Evolutionary conservation across 2,113 vertebrate species (phyloP).

Genomic region (Catharus bicknelli): DNA sequence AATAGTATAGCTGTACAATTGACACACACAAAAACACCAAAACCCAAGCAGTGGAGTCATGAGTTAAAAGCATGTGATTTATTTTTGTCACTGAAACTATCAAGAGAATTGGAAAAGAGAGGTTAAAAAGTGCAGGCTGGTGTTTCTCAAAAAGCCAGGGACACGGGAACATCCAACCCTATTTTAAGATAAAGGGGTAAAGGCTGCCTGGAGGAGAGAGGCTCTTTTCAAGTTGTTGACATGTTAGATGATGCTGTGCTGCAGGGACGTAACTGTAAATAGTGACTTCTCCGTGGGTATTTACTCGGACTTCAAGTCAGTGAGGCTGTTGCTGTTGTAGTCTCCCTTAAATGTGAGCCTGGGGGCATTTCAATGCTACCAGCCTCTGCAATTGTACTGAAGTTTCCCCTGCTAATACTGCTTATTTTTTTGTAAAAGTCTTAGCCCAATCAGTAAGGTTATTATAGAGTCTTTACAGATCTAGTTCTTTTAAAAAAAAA

Average conservation of each 20-base stretch:
- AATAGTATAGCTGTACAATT: not conserved
- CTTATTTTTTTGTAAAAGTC: not conserved
- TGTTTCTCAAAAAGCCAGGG: not conserved
- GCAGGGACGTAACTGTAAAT: not conserved
- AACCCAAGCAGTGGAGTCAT: not conserved
- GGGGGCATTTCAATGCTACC: not conserved
- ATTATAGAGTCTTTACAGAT: not conserved
- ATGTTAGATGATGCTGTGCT: not conserved
- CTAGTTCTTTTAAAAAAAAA: not conserved
- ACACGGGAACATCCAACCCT: not conserved
- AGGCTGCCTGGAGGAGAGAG: not conserved
- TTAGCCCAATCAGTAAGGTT: not conserved
- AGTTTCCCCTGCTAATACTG: not conserved
- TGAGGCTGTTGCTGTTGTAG: not conserved
- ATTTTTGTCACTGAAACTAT: slow-evolving; percentile 7
- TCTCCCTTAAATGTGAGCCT: not conserved
- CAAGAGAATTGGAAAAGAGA: not conserved
- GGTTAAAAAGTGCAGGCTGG: not conserved
- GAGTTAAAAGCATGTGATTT: not conserved
- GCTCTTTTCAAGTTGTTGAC: not conserved
- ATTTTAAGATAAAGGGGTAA: slow-evolving; percentile 6
- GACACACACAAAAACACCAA: not conserved
- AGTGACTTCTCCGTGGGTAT: not conserved
- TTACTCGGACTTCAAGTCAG: not conserved
- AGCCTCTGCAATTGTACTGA: not conserved